Evolutionary conservation across 2,888 invertebrate species (phyloP).

Genomic region (Latrodectus hesperus): DNA sequence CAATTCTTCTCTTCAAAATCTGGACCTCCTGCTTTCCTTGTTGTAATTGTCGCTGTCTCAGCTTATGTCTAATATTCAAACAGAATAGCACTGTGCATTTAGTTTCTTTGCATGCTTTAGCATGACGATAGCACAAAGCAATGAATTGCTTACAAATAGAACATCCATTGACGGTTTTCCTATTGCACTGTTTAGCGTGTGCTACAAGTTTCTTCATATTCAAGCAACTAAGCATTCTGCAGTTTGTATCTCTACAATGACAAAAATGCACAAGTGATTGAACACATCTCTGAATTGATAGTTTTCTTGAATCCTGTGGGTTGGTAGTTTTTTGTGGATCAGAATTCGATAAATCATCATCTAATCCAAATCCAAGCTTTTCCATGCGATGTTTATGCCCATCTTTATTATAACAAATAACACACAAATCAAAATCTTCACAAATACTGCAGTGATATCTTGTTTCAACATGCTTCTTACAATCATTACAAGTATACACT

Average conservation of each 20-base stretch:
- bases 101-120: conserved; percentile 94
- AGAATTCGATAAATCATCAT: conserved; percentile 39
- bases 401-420: conserved; percentile 92
- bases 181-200: conserved; percentile 96
- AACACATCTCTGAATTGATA: conserved; percentile 94
- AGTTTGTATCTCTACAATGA: conserved; percentile 98
- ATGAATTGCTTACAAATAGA: conserved; percentile 99
- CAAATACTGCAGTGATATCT: conserved; percentile 98
- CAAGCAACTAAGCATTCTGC: conserved; percentile 95
- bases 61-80: conserved; percentile 97
- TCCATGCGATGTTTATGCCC: conserved; percentile 98
- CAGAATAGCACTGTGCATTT: conserved; percentile 99
- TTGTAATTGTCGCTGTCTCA: conserved; percentile 97
- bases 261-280: conserved; percentile 96
- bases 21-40: conserved; percentile 96
- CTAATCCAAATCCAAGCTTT: conserved; percentile 88
- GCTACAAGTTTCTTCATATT: conserved; percentile 99
- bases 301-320: conserved; percentile 88
- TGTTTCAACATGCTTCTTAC: conserved; percentile 96
- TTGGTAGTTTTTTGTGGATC: conserved; percentile 77
- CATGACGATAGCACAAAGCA: conserved; percentile 98
- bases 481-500: conserved; percentile 90
- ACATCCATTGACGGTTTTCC: conserved; percentile 88
- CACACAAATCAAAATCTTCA: conserved; percentile 99
- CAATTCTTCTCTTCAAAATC: conserved; percentile 82